Evolutionary conservation across 2,797 vertebrate genomes (phyloP), one percentile per base, ranked within the genome.

Genomic region (Sebastes taczanowskii): DNA sequence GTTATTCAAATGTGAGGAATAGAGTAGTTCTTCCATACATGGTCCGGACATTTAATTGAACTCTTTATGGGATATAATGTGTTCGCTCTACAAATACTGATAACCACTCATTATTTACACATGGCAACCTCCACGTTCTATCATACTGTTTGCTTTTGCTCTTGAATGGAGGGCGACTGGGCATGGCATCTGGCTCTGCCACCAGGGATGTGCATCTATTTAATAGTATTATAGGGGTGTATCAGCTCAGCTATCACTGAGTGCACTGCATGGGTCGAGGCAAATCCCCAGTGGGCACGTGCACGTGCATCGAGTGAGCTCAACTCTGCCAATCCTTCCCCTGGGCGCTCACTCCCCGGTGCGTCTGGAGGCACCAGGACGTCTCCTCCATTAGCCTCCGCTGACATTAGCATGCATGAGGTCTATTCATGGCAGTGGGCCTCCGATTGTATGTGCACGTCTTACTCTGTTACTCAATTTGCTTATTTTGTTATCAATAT

Each of bases 1-100:
- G 92, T 95, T 67, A 95, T 95, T 94, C 65, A 93, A 92, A 95
- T 95, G 1, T 3, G 7, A 8, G 42, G 74, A 34, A 80, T 82
- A 46, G 63, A 27, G 79, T 87, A 79, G 80, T 78, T 88, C 69
- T 86, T 82, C 82, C 38, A 80, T 34, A 66, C 72, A 79, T 61
- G 62, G 69, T 66, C 71, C 5, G 66, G 61, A 20, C 52, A 58
- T 87, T 87, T 84, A 81, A 86, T 88, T 80, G 38, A 80, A 82
- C 32, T 80, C 70, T 65, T 71, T 69, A 84, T 89, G 72, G 83
- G 63, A 80, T 81, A 35, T 83, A 68, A 74, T 62, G 20, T 82
- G 78, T 82, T 84, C 22, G 42, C 6, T 67, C 53, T 61, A 63
- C 67, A 84, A 68, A 85, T 59, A 73, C 74, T 83, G 70, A 87